These are phyloP conservation scores for Bagarius yarrelli DNA, from an alignment of 2,113 vertebrate genomes.

Conservation along the genomic window DNA sequence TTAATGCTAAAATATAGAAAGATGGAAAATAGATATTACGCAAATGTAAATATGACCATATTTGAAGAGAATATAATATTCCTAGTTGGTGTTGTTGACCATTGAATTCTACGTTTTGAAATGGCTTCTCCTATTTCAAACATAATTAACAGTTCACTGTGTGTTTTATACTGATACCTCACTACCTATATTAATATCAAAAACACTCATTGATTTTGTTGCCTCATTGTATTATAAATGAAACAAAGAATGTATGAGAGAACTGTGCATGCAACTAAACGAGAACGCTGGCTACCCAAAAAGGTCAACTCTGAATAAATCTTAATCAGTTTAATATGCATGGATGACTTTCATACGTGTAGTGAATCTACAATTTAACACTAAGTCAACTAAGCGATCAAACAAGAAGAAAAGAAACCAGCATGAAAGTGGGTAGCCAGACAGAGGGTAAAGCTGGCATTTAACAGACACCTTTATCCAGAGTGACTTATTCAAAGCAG, in stretches of 20 bases:
- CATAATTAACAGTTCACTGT: neutral
- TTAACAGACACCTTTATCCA: neutral
- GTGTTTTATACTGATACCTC: too few species aligned
- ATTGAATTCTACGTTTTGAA: neutral
- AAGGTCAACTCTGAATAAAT: conserved; percentile 15
- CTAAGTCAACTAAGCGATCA: neutral
- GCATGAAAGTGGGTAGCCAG: neutral
- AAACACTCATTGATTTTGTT: neutral
- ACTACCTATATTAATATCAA: neutral
- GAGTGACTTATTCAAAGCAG: neutral
- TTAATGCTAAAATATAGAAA: too few species aligned
- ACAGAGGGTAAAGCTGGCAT: neutral
- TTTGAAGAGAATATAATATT: too few species aligned
- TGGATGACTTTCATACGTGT: neutral
- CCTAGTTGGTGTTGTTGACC: too few species aligned
- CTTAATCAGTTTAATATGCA: neutral
- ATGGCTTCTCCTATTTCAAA: neutral
- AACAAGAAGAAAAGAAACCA: neutral
- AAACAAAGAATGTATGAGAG: neutral
- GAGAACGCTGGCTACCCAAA: neutral
- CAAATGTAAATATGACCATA: neutral
- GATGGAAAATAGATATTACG: neutral
- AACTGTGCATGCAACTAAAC: neutral
- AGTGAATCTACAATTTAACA: neutral
- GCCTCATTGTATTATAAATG: neutral